These are phyloP conservation scores for Halcyon malimbica DNA, from an alignment of 2,113 vertebrate species.

Conservation along the genomic window DNA sequence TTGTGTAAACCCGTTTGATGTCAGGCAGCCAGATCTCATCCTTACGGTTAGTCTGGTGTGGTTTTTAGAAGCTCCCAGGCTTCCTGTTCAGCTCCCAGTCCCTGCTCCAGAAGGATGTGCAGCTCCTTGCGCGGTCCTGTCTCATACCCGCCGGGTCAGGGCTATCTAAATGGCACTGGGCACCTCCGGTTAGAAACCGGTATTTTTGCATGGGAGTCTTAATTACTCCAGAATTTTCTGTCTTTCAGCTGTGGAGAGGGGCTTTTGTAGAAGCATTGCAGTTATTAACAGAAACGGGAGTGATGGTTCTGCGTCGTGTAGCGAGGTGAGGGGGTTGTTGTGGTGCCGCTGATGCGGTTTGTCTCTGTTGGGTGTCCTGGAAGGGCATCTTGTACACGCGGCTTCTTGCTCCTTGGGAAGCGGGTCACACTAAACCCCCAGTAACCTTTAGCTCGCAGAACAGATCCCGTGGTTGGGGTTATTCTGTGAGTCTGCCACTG, in stretches of 20 bases:
- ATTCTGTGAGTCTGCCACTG: background rate
- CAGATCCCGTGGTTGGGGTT: background rate
- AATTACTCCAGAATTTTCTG: background rate
- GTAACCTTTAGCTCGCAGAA: background rate
- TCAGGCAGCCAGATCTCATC: conserved; percentile 19
- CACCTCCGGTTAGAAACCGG: background rate
- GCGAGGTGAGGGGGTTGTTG: background rate
- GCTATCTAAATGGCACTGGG: background rate
- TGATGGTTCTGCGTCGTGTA: background rate
- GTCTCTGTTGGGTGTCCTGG: background rate
- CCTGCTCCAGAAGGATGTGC: background rate
- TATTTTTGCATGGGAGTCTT: background rate
- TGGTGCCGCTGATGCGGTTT: background rate
- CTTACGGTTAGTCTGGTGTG: background rate
- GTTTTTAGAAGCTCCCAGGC: background rate
- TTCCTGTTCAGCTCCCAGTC: conserved; percentile 25
- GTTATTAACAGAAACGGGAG: background rate
- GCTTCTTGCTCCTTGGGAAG: background rate
- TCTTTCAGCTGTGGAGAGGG: background rate
- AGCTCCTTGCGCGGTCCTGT: conserved; percentile 30
- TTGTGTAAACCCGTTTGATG: conserved; percentile 26
- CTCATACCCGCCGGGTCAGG: background rate
- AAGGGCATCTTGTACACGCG: background rate
- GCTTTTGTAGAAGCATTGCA: background rate
- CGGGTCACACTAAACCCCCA: background rate